Evolutionary conservation across 2,888 invertebrate species (phyloP).

Genomic region (Chymomyza caudatula): DNA sequence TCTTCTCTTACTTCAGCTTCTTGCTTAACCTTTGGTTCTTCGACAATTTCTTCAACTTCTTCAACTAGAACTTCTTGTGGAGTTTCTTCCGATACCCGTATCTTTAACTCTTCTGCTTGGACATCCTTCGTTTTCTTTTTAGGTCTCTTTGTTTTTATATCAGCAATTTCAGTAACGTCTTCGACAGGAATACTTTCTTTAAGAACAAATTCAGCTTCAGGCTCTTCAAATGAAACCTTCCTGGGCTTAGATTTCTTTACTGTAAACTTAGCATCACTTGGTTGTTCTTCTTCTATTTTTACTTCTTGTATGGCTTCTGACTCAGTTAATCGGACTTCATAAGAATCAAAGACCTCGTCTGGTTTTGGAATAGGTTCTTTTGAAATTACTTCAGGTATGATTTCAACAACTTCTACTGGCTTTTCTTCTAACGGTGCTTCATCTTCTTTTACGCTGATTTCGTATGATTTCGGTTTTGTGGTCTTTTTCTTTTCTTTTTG

Average conservation of each 20-base stretch:
- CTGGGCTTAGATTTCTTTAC: slow-evolving; percentile 55
- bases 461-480: slow-evolving; percentile 49
- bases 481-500: slow-evolving; percentile 37
- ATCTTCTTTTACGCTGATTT: slow-evolving; percentile 65
- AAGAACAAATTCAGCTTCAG: slow-evolving; percentile 53
- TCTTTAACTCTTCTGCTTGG: slow-evolving; percentile 63
- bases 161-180: slow-evolving; percentile 57
- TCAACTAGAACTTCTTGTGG: slow-evolving; percentile 57
- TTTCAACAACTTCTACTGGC: slow-evolving; percentile 52
- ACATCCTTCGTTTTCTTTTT: slow-evolving; percentile 66
- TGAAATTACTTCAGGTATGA: slow-evolving; percentile 42
- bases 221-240: slow-evolving; percentile 43
- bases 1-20: slow-evolving; percentile 40
- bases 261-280: slow-evolving; percentile 51
- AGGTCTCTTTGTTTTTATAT: slow-evolving; percentile 64
- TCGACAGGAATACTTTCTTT: slow-evolving; percentile 61
- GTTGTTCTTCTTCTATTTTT: slow-evolving; percentile 39
- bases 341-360: slow-evolving; percentile 54
- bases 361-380: slow-evolving; percentile 43
- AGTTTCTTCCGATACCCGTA: slow-evolving; percentile 65
- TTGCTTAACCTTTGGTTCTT: slow-evolving; percentile 34
- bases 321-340: slow-evolving; percentile 66
- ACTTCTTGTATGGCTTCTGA: slow-evolving; percentile 44
- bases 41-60: slow-evolving; percentile 64
- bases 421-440: slow-evolving; percentile 51